Percentiles rank a stretch among this genome's conserved stretches.
Evolutionary conservation across 2,113 vertebrate genomes (phyloP).

Genomic region (Corydoras maculifer): DNA sequence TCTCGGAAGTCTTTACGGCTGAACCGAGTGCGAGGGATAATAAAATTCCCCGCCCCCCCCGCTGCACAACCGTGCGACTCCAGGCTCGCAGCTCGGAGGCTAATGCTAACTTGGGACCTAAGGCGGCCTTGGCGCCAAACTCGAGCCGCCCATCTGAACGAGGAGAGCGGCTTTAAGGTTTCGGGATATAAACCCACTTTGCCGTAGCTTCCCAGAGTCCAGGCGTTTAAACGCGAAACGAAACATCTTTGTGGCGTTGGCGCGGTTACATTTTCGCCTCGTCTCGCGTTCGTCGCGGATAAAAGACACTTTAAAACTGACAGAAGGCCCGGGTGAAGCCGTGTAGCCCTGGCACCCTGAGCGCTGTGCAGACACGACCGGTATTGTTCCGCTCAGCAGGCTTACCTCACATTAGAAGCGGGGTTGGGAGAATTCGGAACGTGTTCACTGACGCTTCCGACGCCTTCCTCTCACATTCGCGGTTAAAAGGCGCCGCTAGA

Average conservation of each 20-base stretch:
- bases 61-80: background rate
- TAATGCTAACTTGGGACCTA: conserved; percentile 24
- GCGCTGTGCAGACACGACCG: conserved; percentile 51
- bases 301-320: background rate
- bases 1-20: background rate
- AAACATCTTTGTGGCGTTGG: background rate
- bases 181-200: conserved; percentile 53
- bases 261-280: no score
- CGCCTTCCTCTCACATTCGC: background rate
- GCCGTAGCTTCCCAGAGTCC: conserved; percentile 21
- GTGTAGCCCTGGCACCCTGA: conserved; percentile 50
- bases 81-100: background rate
- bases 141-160: conserved; percentile 48
- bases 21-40: background rate
- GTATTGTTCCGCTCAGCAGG: conserved; percentile 52
- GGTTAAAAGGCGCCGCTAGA: background rate
- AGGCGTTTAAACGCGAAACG: background rate
- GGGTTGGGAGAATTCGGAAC: conserved; percentile 13
- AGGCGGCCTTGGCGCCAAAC: conserved; percentile 64
- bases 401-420: conserved; percentile 57
- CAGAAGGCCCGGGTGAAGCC: conserved; percentile 44
- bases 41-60: background rate
- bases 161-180: conserved; percentile 15
- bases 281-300: no score
- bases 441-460: background rate